Conservation (phyloP, 2,113 vertebrate species). For the Epinephelus cyanopodus region DNA sequence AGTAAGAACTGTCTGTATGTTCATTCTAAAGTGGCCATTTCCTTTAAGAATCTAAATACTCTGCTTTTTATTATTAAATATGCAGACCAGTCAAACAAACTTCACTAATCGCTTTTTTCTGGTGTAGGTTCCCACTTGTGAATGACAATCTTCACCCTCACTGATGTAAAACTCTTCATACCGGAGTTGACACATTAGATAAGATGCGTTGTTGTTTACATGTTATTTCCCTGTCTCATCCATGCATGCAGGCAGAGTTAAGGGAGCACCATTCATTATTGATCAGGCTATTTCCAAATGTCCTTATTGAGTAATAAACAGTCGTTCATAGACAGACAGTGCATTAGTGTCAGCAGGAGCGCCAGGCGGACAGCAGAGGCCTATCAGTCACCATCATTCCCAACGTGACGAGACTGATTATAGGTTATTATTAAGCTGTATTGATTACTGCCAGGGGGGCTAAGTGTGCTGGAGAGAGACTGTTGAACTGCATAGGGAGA, state of each 20-base stretch:
- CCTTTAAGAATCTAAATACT: not conserved
- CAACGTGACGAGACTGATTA: slow-evolving; percentile 79
- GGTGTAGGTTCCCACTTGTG: not conserved
- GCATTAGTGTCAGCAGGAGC: slow-evolving; percentile 78
- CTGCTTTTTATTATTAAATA: not conserved
- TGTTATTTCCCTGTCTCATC: slow-evolving; percentile 50
- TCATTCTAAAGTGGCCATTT: too few relatives aligned
- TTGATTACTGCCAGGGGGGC: slow-evolving; percentile 75
- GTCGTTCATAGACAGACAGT: slow-evolving; percentile 71
- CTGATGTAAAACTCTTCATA: slow-evolving; percentile 21
- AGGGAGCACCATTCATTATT: slow-evolving; percentile 80
- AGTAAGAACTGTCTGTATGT: too few relatives aligned
- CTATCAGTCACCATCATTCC: slow-evolving; percentile 82
- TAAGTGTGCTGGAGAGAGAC: slow-evolving; percentile 54
- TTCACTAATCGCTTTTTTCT: not conserved
- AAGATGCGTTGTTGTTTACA: slow-evolving; percentile 58
- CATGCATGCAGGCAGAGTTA: slow-evolving; percentile 67
- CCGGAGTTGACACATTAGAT: not conserved
- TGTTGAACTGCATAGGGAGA: slow-evolving; percentile 50
- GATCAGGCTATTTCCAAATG: slow-evolving; percentile 76
- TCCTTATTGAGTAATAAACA: slow-evolving; percentile 84
- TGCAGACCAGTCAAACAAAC: not conserved
- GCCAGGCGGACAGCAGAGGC: slow-evolving; percentile 63
- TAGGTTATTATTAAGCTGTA: slow-evolving; percentile 82
- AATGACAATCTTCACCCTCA: not conserved